A percentile compares a stretch with the other conserved stretches of the same genome.
These are phyloP conservation scores for Pandemis heparana DNA, from an alignment of 2,888 invertebrate species.

Conservation along the genomic window DNA sequence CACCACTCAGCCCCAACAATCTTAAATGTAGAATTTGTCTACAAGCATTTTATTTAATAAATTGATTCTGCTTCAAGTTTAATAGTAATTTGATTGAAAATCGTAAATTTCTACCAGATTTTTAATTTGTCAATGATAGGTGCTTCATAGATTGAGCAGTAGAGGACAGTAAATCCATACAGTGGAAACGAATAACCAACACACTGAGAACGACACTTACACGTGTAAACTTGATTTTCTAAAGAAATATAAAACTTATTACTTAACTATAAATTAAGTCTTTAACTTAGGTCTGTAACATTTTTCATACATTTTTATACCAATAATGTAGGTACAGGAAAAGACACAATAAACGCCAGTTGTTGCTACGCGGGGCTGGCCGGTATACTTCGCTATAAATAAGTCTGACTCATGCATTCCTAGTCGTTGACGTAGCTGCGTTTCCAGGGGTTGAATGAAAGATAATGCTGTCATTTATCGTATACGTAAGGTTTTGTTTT, in stretches of 20 bases:
- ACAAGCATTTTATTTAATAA: neutral
- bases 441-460: constrained; percentile 67
- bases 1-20: constrained; percentile 1
- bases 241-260: neutral
- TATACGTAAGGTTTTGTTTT: constrained; percentile 50
- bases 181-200: too few relatives aligned
- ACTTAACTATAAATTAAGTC: neutral
- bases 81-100: neutral
- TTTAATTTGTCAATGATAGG: neutral
- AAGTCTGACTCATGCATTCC: constrained; percentile 63
- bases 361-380: constrained; percentile 44
- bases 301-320: neutral
- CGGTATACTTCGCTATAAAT: constrained; percentile 54
- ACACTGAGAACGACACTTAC: neutral
- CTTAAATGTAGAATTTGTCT: neutral
- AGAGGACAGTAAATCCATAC: neutral
- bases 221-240: neutral
- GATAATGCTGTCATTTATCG: constrained; percentile 51
- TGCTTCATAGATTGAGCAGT: neutral
- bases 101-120: neutral
- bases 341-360: constrained; percentile 24
- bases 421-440: constrained; percentile 58
- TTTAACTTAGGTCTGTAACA: neutral
- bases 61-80: neutral
- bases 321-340: constrained; percentile 29